Evolutionary conservation across 2,888 invertebrate species (phyloP), one percentile per base, ranked within the genome.

Genomic region (Elegia similella): DNA sequence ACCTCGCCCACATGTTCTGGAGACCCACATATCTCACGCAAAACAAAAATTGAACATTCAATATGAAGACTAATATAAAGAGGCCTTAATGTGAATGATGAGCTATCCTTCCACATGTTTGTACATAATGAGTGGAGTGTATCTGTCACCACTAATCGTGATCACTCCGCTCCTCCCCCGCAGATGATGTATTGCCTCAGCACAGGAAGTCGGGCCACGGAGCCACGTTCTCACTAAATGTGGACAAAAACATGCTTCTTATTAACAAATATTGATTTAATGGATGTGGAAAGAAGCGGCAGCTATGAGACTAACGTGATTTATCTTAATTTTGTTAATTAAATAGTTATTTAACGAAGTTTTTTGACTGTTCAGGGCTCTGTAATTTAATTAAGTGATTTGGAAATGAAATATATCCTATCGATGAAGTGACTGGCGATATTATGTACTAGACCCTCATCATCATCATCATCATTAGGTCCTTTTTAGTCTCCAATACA

Each of bases 121-220:
- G 17, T 34, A 12, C 30, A 34, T 34, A 34, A 34, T 50, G 50
- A 34, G 50, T 34, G 50, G 17, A 50, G 50, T 50, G 50, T 50
- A 50, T 50, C 50, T 50, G 50, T 50, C 50, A 50, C 50, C 50
- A 17, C 34, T n/a, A 16, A 50, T 50, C 50, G 34, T 13, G 50
- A 34, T 50, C 50, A 50, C 34, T 47, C 30, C 13, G 5, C 23
- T 23, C 23, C 23, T 23, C 34, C 16, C 34, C 17, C 34, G 50
- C 34, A 16, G 50, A 34, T 50, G 34, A 50, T 34, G 34, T 38
- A 50, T 50, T 30, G 47, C 13, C 50, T 34, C 50, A 16, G 17
- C 50, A 12, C 50, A 50, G 50, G 50, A 50, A 50, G 34, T 17
- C 12, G 50, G 50, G 10, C 34, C 30, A 29, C n/a, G 15, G 7